Evolutionary conservation across 2,113 vertebrate species (phyloP).

Genomic region (Cyprinodon brontotheroides): DNA sequence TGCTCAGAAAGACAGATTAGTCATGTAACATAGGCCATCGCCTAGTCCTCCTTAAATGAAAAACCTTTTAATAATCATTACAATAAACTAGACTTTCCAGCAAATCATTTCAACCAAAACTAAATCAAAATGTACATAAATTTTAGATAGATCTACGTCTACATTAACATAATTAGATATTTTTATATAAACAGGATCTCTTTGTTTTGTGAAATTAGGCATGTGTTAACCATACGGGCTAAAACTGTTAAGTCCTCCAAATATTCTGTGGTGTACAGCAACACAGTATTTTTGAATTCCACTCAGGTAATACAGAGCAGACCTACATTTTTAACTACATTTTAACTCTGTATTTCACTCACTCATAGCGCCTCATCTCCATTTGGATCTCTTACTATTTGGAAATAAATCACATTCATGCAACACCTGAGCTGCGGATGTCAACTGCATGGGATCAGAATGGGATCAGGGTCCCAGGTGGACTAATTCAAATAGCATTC

Average conservation of each 20-base stretch:
- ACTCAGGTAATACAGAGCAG: conserved; percentile 31
- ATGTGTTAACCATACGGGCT: background rate
- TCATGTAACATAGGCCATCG: too few relatives aligned
- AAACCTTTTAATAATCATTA: background rate
- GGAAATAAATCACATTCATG: conserved; percentile 79
- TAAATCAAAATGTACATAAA: background rate
- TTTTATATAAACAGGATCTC: background rate
- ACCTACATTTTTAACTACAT: conserved; percentile 19
- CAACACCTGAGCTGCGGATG: conserved; percentile 73
- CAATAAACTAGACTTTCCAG: background rate
- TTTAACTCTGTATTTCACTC: conserved; percentile 33
- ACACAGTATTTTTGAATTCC: conserved; percentile 31
- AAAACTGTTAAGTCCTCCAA: background rate
- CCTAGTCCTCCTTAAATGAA: too few relatives aligned
- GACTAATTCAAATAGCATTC: conserved; percentile 72
- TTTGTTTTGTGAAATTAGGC: background rate
- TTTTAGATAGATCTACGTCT: too few relatives aligned
- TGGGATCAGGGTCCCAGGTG: conserved; percentile 71
- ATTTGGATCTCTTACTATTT: conserved; percentile 65
- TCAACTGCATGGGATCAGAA: conserved; percentile 46
- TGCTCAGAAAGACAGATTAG: too few relatives aligned
- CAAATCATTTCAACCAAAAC: background rate
- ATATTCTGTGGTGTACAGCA: background rate
- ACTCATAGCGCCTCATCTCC: conserved; percentile 56
- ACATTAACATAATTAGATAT: background rate